Conservation (phyloP, 2,888 invertebrate genomes). For the Himalopsyche tibetana region DNA sequence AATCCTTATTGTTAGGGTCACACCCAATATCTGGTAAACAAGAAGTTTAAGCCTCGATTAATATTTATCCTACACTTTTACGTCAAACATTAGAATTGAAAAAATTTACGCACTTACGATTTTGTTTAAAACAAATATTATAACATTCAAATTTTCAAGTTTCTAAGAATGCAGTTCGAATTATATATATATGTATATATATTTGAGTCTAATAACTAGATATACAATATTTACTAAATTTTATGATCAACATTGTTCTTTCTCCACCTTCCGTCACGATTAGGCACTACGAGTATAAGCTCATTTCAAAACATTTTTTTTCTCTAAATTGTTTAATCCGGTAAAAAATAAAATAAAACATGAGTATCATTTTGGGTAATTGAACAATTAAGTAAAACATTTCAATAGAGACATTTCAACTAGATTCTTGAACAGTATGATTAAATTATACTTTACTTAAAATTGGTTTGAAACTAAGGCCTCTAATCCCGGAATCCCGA, state of each 20-base stretch:
- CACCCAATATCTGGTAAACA: too few relatives aligned
- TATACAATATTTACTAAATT: slow-evolving; percentile 38
- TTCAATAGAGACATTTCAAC: too few relatives aligned
- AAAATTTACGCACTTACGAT: slow-evolving; percentile 25
- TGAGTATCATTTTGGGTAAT: too few relatives aligned
- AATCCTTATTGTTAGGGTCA: too few relatives aligned
- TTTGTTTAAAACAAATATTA: slow-evolving; percentile 14
- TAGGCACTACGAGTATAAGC: slow-evolving; percentile 63
- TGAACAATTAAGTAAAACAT: too few relatives aligned
- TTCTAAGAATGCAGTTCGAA: slow-evolving; percentile 10
- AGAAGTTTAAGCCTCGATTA: too few relatives aligned
- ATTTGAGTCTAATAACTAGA: neutral
- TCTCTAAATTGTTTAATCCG: neutral
- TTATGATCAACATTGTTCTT: slow-evolving; percentile 40
- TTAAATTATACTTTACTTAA: too few relatives aligned
- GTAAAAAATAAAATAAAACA: too few relatives aligned
- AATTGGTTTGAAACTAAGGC: too few relatives aligned
- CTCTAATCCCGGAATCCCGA: too few relatives aligned
- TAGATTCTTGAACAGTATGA: too few relatives aligned
- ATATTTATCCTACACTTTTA: neutral
- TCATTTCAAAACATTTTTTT: slow-evolving; percentile 47
- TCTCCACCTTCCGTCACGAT: slow-evolving; percentile 37
- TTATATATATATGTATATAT: neutral
- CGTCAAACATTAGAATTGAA: slow-evolving; percentile 38
- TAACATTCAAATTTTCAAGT: neutral